These are phyloP conservation scores for Muntiacus muntjak DNA, from an alignment of 2,113 vertebrate species.

Conservation along the genomic window DNA sequence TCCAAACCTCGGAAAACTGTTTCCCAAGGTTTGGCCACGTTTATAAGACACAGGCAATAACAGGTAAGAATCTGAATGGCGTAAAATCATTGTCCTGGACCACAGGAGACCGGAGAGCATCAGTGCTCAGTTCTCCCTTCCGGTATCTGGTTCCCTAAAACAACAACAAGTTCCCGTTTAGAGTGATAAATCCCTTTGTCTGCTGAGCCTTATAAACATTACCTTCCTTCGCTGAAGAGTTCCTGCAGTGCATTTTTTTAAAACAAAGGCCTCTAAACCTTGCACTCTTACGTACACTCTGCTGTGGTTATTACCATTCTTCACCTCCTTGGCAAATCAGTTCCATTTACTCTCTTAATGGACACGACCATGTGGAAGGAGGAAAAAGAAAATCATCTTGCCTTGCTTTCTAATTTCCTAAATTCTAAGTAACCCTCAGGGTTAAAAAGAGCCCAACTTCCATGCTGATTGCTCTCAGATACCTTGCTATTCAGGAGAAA, in stretches of 20 bases:
- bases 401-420: slow-evolving; percentile 19
- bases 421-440: slow-evolving; percentile 16
- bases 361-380: neutral
- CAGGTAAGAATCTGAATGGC: slow-evolving; percentile 55
- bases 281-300: neutral
- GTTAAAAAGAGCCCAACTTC: neutral
- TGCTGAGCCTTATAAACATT: neutral
- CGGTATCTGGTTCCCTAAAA: slow-evolving; percentile 24
- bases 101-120: neutral
- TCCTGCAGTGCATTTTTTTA: neutral
- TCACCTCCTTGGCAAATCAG: neutral
- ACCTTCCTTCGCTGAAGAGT: neutral
- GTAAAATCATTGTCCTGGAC: slow-evolving; percentile 15
- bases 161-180: slow-evolving; percentile 34
- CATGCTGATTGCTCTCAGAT: neutral
- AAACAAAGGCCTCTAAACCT: neutral
- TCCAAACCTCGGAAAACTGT: neutral
- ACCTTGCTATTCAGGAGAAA: slow-evolving; percentile 25
- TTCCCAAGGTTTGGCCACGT: neutral
- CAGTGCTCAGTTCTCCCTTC: neutral
- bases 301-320: slow-evolving; percentile 16
- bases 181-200: neutral
- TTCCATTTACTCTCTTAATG: slow-evolving; percentile 50
- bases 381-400: slow-evolving; percentile 6
- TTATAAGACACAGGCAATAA: slow-evolving; percentile 15